Conservation (phyloP, 2,888 invertebrate species). For the Calameuta idolon region DNA sequence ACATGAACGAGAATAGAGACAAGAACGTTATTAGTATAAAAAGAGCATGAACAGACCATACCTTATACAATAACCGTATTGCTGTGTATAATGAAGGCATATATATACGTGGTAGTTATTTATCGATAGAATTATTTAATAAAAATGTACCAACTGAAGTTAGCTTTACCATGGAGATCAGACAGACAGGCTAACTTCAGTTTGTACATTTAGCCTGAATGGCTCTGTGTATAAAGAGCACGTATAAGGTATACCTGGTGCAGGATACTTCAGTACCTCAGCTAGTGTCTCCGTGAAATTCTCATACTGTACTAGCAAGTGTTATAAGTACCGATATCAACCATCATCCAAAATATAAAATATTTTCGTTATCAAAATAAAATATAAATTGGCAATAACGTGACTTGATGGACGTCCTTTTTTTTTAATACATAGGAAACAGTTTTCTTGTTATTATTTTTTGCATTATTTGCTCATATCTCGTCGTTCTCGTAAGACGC, state of each 20-base stretch:
- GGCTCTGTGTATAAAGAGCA: not conserved
- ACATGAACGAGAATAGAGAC: not conserved
- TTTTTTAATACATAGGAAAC: conserved; percentile 29
- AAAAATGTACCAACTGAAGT: not conserved
- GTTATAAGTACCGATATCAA: conserved; percentile 22
- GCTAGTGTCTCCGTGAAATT: not conserved
- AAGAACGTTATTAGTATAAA: not conserved
- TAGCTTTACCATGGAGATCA: not conserved
- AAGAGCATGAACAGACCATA: not conserved
- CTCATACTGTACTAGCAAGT: not conserved
- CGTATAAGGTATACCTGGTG: not conserved
- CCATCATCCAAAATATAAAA: conserved; percentile 51
- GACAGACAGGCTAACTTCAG: not conserved
- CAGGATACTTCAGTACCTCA: not conserved
- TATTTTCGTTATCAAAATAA: conserved; percentile 58
- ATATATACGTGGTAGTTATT: not conserved
- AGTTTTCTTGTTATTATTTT: conserved; percentile 13
- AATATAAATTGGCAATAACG: conserved; percentile 62
- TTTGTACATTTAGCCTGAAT: not conserved
- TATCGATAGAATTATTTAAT: not conserved
- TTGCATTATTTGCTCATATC: conserved; percentile 9
- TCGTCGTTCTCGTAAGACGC: not conserved
- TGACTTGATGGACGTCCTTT: conserved; percentile 40
- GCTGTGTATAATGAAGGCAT: not conserved
- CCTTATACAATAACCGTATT: not conserved